phyloP scores from a whole-genome alignment of 2,888 invertebrate species.

The Phragmatobia fuliginosa region DNA sequence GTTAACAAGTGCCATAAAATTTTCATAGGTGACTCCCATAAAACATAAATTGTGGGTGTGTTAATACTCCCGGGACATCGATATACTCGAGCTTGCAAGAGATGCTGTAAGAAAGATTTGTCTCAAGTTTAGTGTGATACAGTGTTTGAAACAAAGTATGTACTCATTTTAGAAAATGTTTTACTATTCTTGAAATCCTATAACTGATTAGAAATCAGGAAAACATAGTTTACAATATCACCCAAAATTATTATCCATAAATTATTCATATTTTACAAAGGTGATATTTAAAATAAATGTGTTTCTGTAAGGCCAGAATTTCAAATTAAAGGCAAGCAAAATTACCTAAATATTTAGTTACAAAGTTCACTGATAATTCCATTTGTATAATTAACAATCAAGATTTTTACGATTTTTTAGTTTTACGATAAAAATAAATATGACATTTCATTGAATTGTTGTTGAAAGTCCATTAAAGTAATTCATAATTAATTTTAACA shows the following conservation, averaged over 20 bases:
- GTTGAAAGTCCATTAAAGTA: background rate
- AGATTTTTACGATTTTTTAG: background rate
- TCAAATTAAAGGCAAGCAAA: no score
- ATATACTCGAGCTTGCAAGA: slow-evolving; percentile 44
- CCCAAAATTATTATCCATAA: background rate
- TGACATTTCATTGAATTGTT: background rate
- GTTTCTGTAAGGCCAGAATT: no score
- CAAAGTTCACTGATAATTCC: no score
- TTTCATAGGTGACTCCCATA: slow-evolving; percentile 70
- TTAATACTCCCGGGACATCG: slow-evolving; percentile 64
- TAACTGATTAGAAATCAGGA: slow-evolving; percentile 11
- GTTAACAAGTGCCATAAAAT: slow-evolving; percentile 68
- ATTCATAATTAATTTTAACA: slow-evolving; percentile 27
- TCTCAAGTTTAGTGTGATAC: slow-evolving; percentile 38
- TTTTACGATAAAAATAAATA: background rate
- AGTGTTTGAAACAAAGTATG: slow-evolving; percentile 25
- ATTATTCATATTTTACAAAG: no score
- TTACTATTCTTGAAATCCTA: slow-evolving; percentile 10
- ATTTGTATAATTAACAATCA: no score
- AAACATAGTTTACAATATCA: background rate
- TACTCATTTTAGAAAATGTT: slow-evolving; percentile 19
- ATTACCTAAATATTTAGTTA: no score
- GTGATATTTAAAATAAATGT: no score
- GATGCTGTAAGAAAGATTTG: slow-evolving; percentile 37
- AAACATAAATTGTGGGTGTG: slow-evolving; percentile 71